Evolutionary conservation across 2,113 vertebrate genomes (phyloP).

Genomic region (Erpornis zantholeuca): DNA sequence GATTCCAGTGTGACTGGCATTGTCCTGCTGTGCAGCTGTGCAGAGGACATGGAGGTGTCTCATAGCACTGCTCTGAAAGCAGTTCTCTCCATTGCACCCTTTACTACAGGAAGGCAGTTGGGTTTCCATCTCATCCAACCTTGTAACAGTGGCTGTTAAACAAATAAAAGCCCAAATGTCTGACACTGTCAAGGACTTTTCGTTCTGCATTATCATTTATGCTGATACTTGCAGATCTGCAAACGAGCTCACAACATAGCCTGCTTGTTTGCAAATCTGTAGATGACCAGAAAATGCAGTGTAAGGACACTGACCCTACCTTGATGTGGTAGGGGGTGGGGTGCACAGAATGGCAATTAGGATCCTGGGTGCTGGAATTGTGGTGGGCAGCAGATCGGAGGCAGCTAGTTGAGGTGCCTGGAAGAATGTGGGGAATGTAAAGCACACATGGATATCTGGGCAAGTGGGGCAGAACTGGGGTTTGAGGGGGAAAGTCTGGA

Average conservation of each 20-base stretch:
- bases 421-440: background rate
- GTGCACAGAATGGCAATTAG: background rate
- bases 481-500: background rate
- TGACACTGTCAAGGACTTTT: conserved; percentile 19
- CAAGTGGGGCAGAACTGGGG: background rate
- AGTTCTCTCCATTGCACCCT: background rate
- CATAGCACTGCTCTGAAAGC: background rate
- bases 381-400: background rate
- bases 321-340: background rate
- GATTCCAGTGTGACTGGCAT: fast-evolving
- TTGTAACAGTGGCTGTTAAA: background rate
- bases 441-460: background rate
- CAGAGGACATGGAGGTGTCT: background rate
- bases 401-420: background rate
- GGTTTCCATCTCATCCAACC: background rate
- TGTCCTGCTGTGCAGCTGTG: background rate
- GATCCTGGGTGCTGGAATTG: background rate
- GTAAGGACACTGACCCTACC: background rate
- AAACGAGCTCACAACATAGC: background rate
- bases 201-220: conserved; percentile 50
- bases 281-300: background rate
- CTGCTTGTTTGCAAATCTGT: conserved; percentile 1
- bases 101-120: background rate
- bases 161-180: background rate
- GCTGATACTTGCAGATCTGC: conserved; percentile 54